Evolutionary conservation across 37 sponge, comb jelly and placozoan species (phyloP), one percentile per base, ranked within the genome.

Genomic region (Haliclona indistincta): DNA sequence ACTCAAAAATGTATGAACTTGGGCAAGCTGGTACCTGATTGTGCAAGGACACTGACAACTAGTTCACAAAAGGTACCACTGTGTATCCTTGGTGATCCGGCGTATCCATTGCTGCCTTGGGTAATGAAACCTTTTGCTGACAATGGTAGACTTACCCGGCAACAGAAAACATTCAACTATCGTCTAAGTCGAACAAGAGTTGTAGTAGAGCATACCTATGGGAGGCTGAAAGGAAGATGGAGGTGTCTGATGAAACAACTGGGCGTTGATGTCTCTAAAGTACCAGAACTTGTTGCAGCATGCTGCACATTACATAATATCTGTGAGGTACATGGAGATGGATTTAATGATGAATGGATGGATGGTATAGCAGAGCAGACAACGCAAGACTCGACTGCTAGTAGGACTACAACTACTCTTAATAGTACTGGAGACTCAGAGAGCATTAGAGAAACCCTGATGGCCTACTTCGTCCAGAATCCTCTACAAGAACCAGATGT

Each of bases 81-180:
- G 29, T 13, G 68, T 39, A 33, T 80, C 19, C 64, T 80, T 23
- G 80, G 80, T 10, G 80, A 80, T 60, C 71, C 80, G 44, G 80
- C 80, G 17, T 80, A 80, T 40, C 80, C 80, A 39, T 63, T 80
- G 1, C 52, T 70, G 10, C 80, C 75, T 40, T 82, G 83, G 83
- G 30, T 82, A 37, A 74, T 74, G 75, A 82, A 82, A 37, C 63
- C 83, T 26, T 74, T 67, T 47, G 39, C 42, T 38, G 53, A 81
- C 42, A 45, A 60, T 11, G 67, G 65, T 19, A n/a, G 6, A 4
- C 41, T 74, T 5, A 62, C 83, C 20, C 32, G 23, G 7, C 42
- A 73, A 36, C 69, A 82, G 40, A 64, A 39, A 40, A 20, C 28
- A 3, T 82, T 54, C 54, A 82, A 82, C 41, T 74, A 74, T 36